Evolutionary conservation across 2,888 invertebrate genomes (phyloP).

Genomic region (Euphydryas editha): DNA sequence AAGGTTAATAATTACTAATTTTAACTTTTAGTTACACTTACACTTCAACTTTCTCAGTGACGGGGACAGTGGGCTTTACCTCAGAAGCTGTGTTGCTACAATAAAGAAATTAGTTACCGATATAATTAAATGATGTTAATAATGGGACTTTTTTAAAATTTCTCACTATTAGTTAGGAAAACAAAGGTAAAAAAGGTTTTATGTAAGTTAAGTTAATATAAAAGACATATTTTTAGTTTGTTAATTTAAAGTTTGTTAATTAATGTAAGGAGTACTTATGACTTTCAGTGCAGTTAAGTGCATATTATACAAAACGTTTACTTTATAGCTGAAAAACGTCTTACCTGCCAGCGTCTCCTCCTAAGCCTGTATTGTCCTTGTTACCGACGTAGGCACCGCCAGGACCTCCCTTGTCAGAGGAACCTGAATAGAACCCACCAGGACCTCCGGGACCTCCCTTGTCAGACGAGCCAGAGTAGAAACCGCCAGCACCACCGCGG

Average conservation of each 20-base stretch:
- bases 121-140: conserved; percentile 6
- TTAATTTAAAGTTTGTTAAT: too few species aligned
- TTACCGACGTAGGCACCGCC: conserved; percentile 45
- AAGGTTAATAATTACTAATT: neutral
- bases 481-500: conserved; percentile 52
- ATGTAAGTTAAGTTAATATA: too few species aligned
- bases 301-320: neutral
- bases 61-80: conserved; percentile 4
- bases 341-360: conserved; percentile 35
- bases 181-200: too few species aligned
- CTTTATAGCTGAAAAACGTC: neutral
- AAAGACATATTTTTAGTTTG: too few species aligned
- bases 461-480: conserved; percentile 50
- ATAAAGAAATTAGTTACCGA: neutral
- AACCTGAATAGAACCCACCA: conserved; percentile 45
- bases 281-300: too few species aligned
- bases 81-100: conserved; percentile 5
- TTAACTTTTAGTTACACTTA: neutral
- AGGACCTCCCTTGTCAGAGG: conserved; percentile 42
- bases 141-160: neutral
- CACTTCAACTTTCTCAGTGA: neutral
- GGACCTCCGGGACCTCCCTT: conserved; percentile 22
- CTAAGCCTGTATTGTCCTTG: conserved; percentile 29
- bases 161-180: neutral
- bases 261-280: too few species aligned